Evolutionary conservation across 2,888 invertebrate genomes (phyloP).

Genomic region (Acanthosepion esculentum): DNA sequence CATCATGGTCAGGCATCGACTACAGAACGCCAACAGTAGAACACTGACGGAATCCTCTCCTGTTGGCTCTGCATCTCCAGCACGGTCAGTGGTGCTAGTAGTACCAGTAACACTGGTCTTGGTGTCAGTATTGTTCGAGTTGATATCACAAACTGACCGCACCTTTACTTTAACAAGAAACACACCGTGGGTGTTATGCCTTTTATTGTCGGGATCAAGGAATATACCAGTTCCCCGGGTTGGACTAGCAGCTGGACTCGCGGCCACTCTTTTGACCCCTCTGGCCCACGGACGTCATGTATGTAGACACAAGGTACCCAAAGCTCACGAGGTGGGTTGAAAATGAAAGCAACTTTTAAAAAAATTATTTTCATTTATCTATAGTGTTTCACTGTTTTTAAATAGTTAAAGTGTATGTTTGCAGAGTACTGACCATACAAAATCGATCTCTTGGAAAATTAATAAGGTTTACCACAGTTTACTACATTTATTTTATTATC

Average conservation of each 20-base stretch:
- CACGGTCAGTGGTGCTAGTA: background rate
- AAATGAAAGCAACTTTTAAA: background rate
- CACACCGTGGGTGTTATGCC: background rate
- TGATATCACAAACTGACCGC: background rate
- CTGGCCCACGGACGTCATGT: background rate
- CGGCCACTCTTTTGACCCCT: background rate
- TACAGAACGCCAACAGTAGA: background rate
- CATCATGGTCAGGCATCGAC: background rate
- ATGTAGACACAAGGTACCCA: background rate
- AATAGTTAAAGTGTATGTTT: too few species aligned
- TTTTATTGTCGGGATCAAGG: background rate
- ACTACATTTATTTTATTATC: too few species aligned
- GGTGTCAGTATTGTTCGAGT: background rate
- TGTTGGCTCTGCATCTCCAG: background rate
- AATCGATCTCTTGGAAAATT: too few species aligned
- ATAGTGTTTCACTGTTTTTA: too few species aligned
- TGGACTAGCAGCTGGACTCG: background rate
- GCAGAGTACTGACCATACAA: too few species aligned
- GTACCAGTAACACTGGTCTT: background rate
- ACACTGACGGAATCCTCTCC: background rate
- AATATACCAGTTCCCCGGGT: background rate
- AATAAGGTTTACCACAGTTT: too few species aligned
- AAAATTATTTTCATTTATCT: background rate
- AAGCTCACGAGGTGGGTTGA: background rate
- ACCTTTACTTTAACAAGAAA: background rate